phyloP scores from a whole-genome alignment of 1,140 invertebrate genomes.

The Procambarus clarkii region DNA sequence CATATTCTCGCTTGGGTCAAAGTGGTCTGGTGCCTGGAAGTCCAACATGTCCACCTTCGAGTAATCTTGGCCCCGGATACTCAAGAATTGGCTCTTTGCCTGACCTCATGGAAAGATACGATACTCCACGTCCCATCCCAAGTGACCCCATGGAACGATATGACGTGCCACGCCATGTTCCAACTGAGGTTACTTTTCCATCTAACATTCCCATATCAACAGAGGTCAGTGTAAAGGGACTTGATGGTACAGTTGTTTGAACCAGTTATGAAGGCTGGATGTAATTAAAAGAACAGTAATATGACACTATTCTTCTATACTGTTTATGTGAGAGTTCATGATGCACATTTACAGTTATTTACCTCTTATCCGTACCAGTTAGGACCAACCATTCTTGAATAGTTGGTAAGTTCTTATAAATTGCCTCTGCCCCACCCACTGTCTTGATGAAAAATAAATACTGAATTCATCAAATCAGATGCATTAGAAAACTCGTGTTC shows the following conservation, averaged over 20 bases:
- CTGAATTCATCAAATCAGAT: too few species aligned
- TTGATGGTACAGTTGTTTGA: conserved; percentile 46
- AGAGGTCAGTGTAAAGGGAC: conserved; percentile 6
- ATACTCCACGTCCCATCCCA: conserved; percentile 19
- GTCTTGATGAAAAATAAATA: too few species aligned
- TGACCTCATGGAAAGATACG: conserved; percentile 29
- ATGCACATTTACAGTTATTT: too few species aligned
- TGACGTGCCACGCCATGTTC: conserved; percentile 23
- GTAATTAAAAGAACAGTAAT: too few species aligned
- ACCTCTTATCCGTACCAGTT: too few species aligned
- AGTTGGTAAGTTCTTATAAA: too few species aligned
- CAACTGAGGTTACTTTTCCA: conserved; percentile 5
- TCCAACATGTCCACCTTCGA: not conserved
- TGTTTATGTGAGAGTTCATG: too few species aligned
- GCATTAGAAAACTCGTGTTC: too few species aligned
- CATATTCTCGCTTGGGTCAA: conserved; percentile 39
- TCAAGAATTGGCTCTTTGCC: conserved; percentile 21
- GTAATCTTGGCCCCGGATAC: conserved; percentile 37
- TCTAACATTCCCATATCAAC: conserved; percentile 28
- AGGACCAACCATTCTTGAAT: too few species aligned
- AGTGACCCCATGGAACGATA: conserved; percentile 25
- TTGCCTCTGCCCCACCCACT: too few species aligned
- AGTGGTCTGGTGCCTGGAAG: conserved; percentile 39
- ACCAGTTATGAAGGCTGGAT: not conserved
- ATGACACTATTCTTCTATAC: too few species aligned